Base-by-base conservation (phyloP, 2,888 invertebrate genomes). In the Ellobium chinense region DNA sequence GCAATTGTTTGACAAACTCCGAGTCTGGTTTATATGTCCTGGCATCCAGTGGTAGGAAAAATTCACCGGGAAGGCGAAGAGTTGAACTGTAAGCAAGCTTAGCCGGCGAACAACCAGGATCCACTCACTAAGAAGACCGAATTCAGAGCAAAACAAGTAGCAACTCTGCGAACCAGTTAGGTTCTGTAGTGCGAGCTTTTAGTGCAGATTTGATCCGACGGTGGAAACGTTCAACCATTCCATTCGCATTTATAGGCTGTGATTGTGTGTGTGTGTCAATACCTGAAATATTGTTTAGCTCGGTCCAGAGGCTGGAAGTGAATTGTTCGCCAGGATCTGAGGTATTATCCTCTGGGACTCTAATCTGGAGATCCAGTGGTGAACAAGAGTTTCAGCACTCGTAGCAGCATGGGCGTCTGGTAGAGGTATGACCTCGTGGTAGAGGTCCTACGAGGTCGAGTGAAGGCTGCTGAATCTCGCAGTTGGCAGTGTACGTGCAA, bases 191-290 rank as follows among this genome's bases (percentile, higher is more conserved):
- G 18, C 72, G 54, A 21, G 78, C 78, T 62, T 78, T 78, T 29
- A 78, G 63, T 29, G 78, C 39, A 31, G 78, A 58, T 58, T 78
- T 78, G 21, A 78, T 69, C 36, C 63, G 72, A 34, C 65, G 72
- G 24, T 78, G 78, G 31, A 78, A 65, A 54, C 72, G 78, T 34
- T 78, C 78, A 54, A 72, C 78, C 72, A 78, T 63, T 34, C 78
- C 78, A 65, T 78, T 72, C 5, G 78, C 63, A 37, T 78, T 69
- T 3, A 70, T 69, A 29, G 72, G 73, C 21, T 73, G 66, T 36
- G 77, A 34, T 56, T 66, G 68, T 54, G 77, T 77, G 18, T 46
- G 46, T 46, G 46, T 46, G 9, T 18, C 46, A 46, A 46, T 46
- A 46, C 46, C 46, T 7, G 18, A 46, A 12, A 46, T 12, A 7